Conservation (phyloP, 2,797 vertebrate genomes). For the Myiothlypis coronata region DNA sequence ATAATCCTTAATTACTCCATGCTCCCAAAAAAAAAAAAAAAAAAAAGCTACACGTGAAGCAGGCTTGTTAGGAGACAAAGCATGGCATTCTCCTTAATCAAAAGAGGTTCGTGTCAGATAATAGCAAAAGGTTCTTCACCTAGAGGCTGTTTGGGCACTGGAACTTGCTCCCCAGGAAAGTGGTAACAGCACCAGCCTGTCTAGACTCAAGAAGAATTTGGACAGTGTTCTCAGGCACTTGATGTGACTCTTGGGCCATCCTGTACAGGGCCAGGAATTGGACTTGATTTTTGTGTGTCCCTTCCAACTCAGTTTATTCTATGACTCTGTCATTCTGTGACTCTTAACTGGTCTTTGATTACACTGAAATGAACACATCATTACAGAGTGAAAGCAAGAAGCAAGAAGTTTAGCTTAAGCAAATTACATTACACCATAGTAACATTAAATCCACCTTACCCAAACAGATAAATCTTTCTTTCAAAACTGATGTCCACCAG, state of each 20-base stretch:
- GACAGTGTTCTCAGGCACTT: background rate
- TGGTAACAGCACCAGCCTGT: no score
- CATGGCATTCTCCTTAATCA: background rate
- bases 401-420: background rate
- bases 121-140: background rate
- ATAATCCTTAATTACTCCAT: background rate
- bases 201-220: background rate
- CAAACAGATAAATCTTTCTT: background rate
- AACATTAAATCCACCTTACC: background rate
- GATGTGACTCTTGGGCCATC: background rate
- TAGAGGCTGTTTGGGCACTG: background rate
- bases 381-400: background rate
- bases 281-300: background rate
- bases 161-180: background rate
- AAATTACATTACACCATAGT: background rate
- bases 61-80: background rate
- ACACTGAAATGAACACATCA: background rate
- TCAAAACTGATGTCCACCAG: background rate
- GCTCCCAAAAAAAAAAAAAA: background rate
- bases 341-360: background rate
- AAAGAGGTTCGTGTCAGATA: background rate
- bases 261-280: background rate
- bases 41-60: background rate
- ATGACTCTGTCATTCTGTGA: background rate
- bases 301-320: background rate